A percentile compares a stretch with the other conserved stretches of the same genome.
Evolutionary conservation across 2,797 vertebrate genomes (phyloP).

Genomic region (Monodelphis domestica): DNA sequence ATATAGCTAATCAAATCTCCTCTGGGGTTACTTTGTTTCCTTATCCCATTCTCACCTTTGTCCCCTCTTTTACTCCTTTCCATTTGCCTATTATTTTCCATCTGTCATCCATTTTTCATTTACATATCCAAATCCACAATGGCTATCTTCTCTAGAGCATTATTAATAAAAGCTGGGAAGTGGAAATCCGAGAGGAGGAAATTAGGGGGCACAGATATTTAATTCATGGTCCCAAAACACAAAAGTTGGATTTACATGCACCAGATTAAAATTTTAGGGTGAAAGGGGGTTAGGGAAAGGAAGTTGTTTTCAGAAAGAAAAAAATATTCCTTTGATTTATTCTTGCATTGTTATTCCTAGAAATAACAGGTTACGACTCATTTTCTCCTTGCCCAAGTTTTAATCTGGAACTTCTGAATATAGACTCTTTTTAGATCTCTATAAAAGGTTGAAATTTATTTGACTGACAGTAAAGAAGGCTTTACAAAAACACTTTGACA

Average conservation of each 20-base stretch:
- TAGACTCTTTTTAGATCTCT: not conserved
- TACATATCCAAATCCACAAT: not conserved
- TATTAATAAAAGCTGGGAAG: not conserved
- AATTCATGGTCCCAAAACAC: not conserved
- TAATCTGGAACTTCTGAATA: not conserved
- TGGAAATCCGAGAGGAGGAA: not conserved
- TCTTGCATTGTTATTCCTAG: not conserved
- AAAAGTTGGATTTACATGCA: not conserved
- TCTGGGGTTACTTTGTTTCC: not conserved
- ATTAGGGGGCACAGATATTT: not conserved
- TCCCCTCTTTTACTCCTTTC: not conserved
- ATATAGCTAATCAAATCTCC: not conserved
- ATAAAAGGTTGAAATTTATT: not conserved
- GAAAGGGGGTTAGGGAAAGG: not conserved
- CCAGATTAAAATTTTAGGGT: not conserved
- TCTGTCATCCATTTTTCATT: conserved; percentile 7
- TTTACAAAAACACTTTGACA: not conserved
- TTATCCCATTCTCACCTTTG: not conserved
- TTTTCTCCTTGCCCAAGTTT: not conserved
- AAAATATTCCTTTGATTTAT: not conserved
- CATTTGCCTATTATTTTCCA: not conserved
- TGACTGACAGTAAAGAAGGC: not conserved
- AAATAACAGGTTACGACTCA: not conserved
- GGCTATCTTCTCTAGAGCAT: not conserved
- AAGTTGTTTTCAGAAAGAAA: not conserved